Base-by-base conservation (phyloP, 92 coral and sea anemone species). In the Actinostola sp. region DNA sequence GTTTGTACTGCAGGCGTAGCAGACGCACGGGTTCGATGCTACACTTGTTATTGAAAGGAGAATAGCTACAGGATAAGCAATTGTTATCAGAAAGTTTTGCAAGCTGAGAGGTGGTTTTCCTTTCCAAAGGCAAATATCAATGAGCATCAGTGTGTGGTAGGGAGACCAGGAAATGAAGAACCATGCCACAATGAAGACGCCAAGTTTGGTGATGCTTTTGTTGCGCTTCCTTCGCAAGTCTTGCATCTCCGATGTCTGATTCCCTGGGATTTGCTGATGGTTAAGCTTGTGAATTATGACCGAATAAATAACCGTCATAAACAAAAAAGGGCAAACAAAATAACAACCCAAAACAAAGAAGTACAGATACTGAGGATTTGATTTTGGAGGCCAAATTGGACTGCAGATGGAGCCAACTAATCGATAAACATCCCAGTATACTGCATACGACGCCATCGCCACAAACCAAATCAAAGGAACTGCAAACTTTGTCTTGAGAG, bases 121-220 rank as follows among this genome's bases (percentile, higher is more conserved):
- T 31, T 24, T 53, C 79, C 70, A 60, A 1, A 26, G 12, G 28
- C 17, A 50, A 10, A 25, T 5, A 1, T 43, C 3, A 30, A 63
- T 10, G 2, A 75, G 64, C 33, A 0, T 32, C 1, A 75, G 54
- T 26, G 45, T 53, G 35, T 75, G 81, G 17, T 63, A 63, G 8
- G 81, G 81, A 7, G 65, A 54, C 81, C 81, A 75, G 27, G 63
- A 48, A 19, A 64, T 44, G 64, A 75, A 75, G 44, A 75, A 75
- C 25, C 54, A 48, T 29, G 64, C 29, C 5, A 75, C 72, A 19
- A 75, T 51, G 2, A 55, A 51, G 38, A 52, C 71, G 3, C 72
- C 81, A 21, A 75, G 44, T 45, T 43, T 46, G 23, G 63, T 46
- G 29, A 75, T 52, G 34, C 72, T 75, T 38, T 26, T 20, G 65